Base-by-base conservation (phyloP, 2,797 vertebrate genomes). In the Coilia nasus region DNA sequence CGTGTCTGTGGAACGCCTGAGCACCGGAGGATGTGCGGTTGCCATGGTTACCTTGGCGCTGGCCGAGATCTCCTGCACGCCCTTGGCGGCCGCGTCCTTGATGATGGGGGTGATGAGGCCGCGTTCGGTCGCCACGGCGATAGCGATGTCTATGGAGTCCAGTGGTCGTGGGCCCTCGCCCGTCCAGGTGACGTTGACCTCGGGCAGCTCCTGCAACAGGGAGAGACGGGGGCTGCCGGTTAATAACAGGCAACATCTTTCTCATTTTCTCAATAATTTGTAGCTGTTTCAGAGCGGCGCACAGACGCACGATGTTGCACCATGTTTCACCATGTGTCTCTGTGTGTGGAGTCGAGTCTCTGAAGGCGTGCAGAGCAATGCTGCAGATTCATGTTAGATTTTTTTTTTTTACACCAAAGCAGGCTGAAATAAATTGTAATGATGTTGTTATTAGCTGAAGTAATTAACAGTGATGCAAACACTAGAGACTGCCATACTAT, bases 51-150 rank as follows among this genome's bases (percentile, higher is more conserved):
- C 98, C 97, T 97, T 98, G 81, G 96, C 95, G 85, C 95, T 96
- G 60, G 94, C 92, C 17, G 98, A 95, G 81, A 99, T 99, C 93
- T 99, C 97, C 90, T 93, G 93, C 85, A 99, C 93, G 83, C 97
- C 97, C 91, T 99, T 99, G 90, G 93, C 90, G 25, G 96, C 96
- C 81, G 96, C 98, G 85, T 98, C 94, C 91, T 92, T 98, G 91
- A 99, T 97, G 92, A 99, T 96, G 7, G 98, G 98, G 0, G 97
- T 98, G 87, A 99, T 97, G 87, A 99, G 96, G 88, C 98, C 98
- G 90, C 93, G 96, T 82, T 97, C 96, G 0, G 98, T 99, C 35
- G 97, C 97, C 91, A 99, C 98, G 19, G 97, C 97, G 71, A 99
- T 96, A 80, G 97, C 95, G 89, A 99, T 98, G 91, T 99, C 97